Base-by-base conservation (phyloP, 2,113 vertebrate species). In the Nycticebus coucang region DNA sequence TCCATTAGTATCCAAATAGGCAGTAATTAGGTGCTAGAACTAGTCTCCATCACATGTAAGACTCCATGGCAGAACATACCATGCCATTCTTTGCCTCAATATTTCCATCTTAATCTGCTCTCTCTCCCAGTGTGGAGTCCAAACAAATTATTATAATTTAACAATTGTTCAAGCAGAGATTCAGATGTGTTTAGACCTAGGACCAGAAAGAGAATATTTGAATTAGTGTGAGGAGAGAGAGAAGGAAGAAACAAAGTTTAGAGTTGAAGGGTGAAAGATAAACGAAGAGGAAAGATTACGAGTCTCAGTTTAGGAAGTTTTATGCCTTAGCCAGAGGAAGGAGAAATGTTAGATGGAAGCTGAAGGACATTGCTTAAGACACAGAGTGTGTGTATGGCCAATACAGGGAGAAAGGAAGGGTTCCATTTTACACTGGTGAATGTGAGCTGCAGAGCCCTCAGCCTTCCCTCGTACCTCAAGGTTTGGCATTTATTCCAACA, bases 351-450 rank as follows among this genome's bases (percentile, higher is more conserved):
- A 60, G 11, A 18, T 2, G 55, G 45, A 86, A 33, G 11, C 10
- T 68, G 12, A 79, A 77, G 7, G 22, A 57, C 19, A 74, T 18
- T 66, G 45, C 10, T 7, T 18, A 85, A 89, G 15, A 35, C 5
- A 0, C n/a, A 10, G 1, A 2, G 0, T 33, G 21, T 4, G 2
- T 17, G 24, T 37, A 68, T 68, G 53, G 4, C 2, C 41, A 62
- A 1, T 50, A 55, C 22, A 30, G 21, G n/a, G 15, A 86, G 19
- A 35, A 22, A 81, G 33, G 5, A 37, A 59, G 18, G 17, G 1
- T n/a, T 1, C 5, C 1, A 1, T 62, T 62, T 88, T 28, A 28
- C 28, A 21, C 24, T n/a, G 13, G 22, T 53, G 3, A 62, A 37
- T 35, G 2, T 35, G 15, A n/a, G 35, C 41, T 85, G 33, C 12